Evolutionary conservation across 1,140 invertebrate species (phyloP), one percentile per base, ranked within the genome.

Genomic region (Drosophila orena): DNA sequence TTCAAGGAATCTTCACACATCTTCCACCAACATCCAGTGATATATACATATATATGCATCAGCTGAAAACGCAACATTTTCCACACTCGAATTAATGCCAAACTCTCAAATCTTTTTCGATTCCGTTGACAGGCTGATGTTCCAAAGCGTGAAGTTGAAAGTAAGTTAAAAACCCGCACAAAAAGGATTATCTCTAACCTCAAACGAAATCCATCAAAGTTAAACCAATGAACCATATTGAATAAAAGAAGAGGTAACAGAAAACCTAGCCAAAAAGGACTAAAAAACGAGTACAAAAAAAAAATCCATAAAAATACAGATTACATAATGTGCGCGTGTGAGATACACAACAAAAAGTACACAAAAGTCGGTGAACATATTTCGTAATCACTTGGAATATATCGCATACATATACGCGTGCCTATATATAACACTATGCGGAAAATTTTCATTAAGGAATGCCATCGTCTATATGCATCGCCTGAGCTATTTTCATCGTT

Each of bases 101-200:
- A 61, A 66, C 46, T 56, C 42, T 46, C 20, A 14, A 72, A 73
- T 86, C 77, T 73, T 81, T 90, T 69, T 44, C 68, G 54, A 53
- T 52, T 64, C 57, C 60, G 66, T 71, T 62, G 44, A 83, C 73
- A 92, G 91, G 91, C 91, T 85, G 90, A 92, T 91, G 77, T 92
- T 77, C 91, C 91, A 84, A 92, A 91, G 78, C 90, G 91, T 90
- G 91, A 92, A 88, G 69, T 92, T 90, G 91, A 92, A 92, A 92
- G 91, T 92, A 92, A 92, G 91, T 92, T 80, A 20, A 79, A 57
- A 30, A 22, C 24, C 24, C 61, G 43, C 37, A 22, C 43, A 38
- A 53, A 66, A 80, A 90, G 84, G 84, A 89, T 89, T 84, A 90
- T 84, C 52, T 69, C 57, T 91, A 91, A 91, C 88, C 79, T 91